Percentiles rank a stretch among this genome's conserved stretches.
These are phyloP conservation scores for Indri indri DNA, from an alignment of 2,113 vertebrate species.

Conservation along the genomic window DNA sequence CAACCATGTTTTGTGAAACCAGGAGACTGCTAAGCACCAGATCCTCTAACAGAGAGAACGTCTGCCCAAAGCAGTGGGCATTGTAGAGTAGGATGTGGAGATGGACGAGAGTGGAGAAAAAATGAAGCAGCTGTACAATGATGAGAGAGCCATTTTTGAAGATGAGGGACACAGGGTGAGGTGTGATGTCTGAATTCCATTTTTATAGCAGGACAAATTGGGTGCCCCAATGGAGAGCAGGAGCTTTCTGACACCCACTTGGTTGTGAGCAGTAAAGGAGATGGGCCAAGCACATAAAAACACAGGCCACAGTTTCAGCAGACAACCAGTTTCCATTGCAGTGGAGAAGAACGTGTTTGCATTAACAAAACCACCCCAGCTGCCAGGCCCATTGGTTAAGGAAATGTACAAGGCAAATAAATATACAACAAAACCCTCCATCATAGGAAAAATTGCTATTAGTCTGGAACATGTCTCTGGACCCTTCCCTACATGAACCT, in stretches of 20 bases:
- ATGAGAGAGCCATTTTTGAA: background rate
- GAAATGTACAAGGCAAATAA: background rate
- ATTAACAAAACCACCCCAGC: background rate
- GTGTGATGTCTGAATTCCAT: background rate
- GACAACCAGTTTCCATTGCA: background rate
- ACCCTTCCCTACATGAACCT: background rate
- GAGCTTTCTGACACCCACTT: background rate
- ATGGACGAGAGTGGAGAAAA: background rate
- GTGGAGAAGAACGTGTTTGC: background rate
- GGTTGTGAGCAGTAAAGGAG: background rate
- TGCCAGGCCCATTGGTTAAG: background rate
- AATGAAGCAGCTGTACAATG: rapidly evolving
- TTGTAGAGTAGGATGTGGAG: background rate
- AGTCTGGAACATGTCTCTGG: background rate
- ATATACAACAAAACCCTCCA: background rate
- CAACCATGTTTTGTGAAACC: background rate
- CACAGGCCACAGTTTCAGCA: background rate
- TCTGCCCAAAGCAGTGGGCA: background rate
- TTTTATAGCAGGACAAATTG: background rate
- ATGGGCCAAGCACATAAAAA: background rate
- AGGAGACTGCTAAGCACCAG: background rate
- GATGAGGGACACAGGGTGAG: background rate
- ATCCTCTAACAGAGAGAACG: background rate
- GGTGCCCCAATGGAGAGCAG: background rate
- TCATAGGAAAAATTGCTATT: background rate